These are phyloP conservation scores for Euura lappo DNA, from an alignment of 1,140 invertebrate genomes.

Conservation along the genomic window DNA sequence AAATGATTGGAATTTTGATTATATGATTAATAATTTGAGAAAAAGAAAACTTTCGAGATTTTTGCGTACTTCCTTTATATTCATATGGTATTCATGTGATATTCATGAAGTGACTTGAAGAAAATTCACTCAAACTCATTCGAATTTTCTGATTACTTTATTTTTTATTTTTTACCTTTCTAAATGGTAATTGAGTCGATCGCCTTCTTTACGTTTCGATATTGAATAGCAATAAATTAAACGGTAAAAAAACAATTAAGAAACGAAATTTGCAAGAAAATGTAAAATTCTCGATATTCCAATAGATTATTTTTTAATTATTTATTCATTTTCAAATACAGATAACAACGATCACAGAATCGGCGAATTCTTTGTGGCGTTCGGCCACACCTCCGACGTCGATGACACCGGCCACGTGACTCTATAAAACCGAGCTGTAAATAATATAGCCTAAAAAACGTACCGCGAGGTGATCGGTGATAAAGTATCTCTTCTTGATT, in stretches of 20 bases:
- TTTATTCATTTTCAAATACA: conserved; percentile 22
- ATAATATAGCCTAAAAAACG: not conserved
- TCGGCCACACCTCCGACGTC: conserved; percentile 35
- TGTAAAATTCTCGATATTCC: not conserved
- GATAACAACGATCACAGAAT: conserved; percentile 56
- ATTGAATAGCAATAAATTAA: not conserved
- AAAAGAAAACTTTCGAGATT: not conserved
- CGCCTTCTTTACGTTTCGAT: not conserved
- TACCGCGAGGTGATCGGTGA: not conserved
- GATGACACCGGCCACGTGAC: conserved; percentile 41
- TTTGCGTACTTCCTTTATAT: too few species aligned
- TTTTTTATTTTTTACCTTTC: too few species aligned
- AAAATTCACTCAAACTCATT: too few species aligned
- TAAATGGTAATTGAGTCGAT: too few species aligned
- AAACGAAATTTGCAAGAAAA: not conserved
- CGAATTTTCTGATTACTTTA: too few species aligned
- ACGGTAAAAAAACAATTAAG: not conserved
- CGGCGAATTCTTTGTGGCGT: conserved; percentile 48
- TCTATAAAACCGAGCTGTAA: conserved; percentile 18
- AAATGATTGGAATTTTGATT: too few species aligned
- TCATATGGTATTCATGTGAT: too few species aligned
- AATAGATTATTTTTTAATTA: not conserved
- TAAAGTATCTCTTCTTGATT: too few species aligned
- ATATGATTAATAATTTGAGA: not conserved
- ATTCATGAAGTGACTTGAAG: too few species aligned